Base-by-base conservation (phyloP, 2,797 vertebrate species). In the Somateria mollissima region DNA sequence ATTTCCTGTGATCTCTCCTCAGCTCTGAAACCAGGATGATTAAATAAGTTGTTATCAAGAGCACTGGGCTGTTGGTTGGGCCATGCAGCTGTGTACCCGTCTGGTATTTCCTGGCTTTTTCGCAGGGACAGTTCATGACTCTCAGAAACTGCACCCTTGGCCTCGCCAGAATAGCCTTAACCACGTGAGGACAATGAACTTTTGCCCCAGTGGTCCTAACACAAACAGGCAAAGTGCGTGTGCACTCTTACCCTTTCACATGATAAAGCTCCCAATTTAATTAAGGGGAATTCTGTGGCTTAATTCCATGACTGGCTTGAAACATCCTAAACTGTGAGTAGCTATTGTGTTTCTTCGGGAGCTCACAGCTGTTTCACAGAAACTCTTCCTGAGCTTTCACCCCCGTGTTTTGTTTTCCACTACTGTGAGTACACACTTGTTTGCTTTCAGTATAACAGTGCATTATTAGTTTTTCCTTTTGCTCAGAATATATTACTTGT, bases 171-270 rank as follows among this genome's bases (percentile, higher is more conserved):
- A 36, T 32, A 54, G 8, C 13, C 78, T 69, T 62, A 89, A 47
- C 18, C 12, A 49, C 13, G 22, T 49, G 47, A 49, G 22, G 47
- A 49, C 47, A 24, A 49, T 25, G 22, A 49, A 49, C 47, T 49
- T 49, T 49, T 49, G 22, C 22, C 47, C 47, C 22, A 49, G 47
- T 25, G 47, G 47, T 49, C 47, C 47, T 49, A 49, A 28, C 27
- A 28, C 13, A 60, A 79, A n/a, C 61, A 32, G 79, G 8, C 13
- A 24, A 69, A 84, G 11, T 43, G 22, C 20, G 1, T 10, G 4
- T 0, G 0, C 16, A 8, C 11, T 61, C 7, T 7, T 57, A 30
- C 20, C 37, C n/a, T 1, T 0, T 61, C 36, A 14, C 6, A 57
- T 14, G n/a, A 41, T 61, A 34, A 49, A 85, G 61, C 27, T 64